Evolutionary conservation across 2,888 invertebrate species (phyloP).

Genomic region (Calliopum simillimum): DNA sequence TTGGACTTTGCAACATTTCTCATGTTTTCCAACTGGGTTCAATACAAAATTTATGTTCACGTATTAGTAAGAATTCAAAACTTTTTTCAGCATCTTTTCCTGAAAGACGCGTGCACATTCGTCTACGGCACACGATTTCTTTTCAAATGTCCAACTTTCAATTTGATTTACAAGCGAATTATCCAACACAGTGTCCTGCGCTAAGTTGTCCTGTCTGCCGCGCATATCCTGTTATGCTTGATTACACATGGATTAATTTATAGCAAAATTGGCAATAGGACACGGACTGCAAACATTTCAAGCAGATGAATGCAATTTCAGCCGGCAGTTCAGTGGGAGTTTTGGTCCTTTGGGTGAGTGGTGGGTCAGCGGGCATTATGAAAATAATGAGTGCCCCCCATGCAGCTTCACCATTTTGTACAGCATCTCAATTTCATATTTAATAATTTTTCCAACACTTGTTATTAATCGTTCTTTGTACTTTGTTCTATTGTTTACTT

Average conservation of each 20-base stretch:
- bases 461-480: constrained; percentile 14
- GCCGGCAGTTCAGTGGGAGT: not conserved
- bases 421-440: constrained; percentile 7
- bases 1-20: no score
- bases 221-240: constrained; percentile 33
- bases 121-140: constrained; percentile 10
- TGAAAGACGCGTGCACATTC: constrained; percentile 13
- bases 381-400: not conserved
- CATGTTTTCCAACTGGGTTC: not conserved
- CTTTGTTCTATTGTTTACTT: not conserved
- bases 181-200: not conserved
- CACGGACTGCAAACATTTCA: not conserved
- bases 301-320: constrained; percentile 12
- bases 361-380: not conserved
- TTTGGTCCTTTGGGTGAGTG: not conserved
- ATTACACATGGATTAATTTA: constrained; percentile 40
- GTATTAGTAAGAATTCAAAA: constrained; percentile 13
- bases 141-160: constrained; percentile 13
- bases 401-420: not conserved
- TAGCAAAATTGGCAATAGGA: constrained; percentile 31
- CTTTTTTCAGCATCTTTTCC: constrained; percentile 19
- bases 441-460: constrained; percentile 22
- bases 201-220: constrained; percentile 12
- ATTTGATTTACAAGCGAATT: constrained; percentile 16
- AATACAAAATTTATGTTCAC: not conserved